These are phyloP conservation scores for Eira barbara DNA, from an alignment of 2,113 vertebrate genomes.

Conservation along the genomic window DNA sequence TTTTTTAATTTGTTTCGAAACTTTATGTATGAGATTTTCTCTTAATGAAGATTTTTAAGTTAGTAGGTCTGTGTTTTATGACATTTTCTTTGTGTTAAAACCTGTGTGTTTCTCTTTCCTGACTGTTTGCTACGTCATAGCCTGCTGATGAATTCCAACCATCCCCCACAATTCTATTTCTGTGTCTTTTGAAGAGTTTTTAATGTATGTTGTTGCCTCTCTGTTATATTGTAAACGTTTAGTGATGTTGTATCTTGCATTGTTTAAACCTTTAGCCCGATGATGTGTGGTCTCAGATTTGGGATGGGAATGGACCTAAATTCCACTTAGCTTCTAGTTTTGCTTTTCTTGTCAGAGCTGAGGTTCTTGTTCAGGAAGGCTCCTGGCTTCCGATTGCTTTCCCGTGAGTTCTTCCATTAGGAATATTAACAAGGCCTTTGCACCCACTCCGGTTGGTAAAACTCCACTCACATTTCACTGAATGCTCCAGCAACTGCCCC, in stretches of 20 bases:
- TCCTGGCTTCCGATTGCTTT: background rate
- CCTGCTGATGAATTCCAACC: background rate
- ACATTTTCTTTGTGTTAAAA: background rate
- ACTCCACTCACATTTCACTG: background rate
- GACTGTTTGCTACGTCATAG: background rate
- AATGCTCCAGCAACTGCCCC: background rate
- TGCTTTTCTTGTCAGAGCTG: background rate
- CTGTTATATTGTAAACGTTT: background rate
- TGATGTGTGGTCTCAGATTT: background rate
- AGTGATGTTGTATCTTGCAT: background rate
- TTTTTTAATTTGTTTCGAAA: background rate
- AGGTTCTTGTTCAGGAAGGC: background rate
- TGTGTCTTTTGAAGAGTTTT: background rate
- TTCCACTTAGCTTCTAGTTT: background rate
- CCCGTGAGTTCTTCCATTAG: background rate
- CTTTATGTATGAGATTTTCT: background rate
- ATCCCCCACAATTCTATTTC: background rate
- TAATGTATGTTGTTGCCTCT: background rate
- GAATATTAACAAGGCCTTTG: background rate
- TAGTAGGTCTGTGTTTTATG: background rate
- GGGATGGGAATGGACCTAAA: background rate
- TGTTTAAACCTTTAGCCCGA: background rate
- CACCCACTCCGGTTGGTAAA: background rate
- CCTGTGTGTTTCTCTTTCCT: background rate
- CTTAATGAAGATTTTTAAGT: background rate